These are phyloP conservation scores for Larimichthys crocea DNA, from an alignment of 2,113 vertebrate species.

Conservation along the genomic window DNA sequence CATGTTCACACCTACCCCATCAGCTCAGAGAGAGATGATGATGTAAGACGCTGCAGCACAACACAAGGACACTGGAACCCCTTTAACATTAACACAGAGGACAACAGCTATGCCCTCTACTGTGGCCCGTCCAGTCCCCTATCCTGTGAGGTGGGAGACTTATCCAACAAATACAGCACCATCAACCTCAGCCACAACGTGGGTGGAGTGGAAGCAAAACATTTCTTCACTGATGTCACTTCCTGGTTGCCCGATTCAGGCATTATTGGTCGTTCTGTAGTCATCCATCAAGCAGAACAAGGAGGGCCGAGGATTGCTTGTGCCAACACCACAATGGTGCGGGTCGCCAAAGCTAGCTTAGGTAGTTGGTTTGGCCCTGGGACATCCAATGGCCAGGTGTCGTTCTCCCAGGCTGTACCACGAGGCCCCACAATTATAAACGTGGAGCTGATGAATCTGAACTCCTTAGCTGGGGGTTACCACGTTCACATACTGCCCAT, in stretches of 20 bases:
- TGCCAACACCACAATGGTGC: slow-evolving; percentile 82
- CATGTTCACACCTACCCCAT: slow-evolving; percentile 84
- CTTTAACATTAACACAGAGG: slow-evolving; percentile 62
- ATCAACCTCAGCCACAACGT: slow-evolving; percentile 62
- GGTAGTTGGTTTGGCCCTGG: slow-evolving; percentile 77
- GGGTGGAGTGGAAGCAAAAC: slow-evolving; percentile 67
- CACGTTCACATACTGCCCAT: slow-evolving; percentile 84
- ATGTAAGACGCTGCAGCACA: slow-evolving; percentile 69
- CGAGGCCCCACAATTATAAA: slow-evolving; percentile 77
- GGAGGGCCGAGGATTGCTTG: slow-evolving; percentile 79
- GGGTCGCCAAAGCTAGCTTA: slow-evolving; percentile 53
- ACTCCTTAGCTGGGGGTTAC: slow-evolving; percentile 77
- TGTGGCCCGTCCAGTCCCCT: slow-evolving; percentile 78
- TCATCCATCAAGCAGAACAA: slow-evolving; percentile 79
- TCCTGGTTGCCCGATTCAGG: slow-evolving; percentile 73
- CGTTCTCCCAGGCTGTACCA: slow-evolving; percentile 75
- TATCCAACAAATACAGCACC: slow-evolving; percentile 75
- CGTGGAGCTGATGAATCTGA: slow-evolving; percentile 74
- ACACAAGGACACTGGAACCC: slow-evolving; percentile 86
- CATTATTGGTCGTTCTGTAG: slow-evolving; percentile 81
- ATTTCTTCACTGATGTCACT: slow-evolving; percentile 85
- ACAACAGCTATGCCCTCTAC: slow-evolving; percentile 70
- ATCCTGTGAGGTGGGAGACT: slow-evolving; percentile 85
- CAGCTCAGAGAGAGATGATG: slow-evolving; percentile 81
- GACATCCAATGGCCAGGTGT: slow-evolving; percentile 64